Percentiles rank a stretch among this genome's conserved stretches.
Conservation (phyloP, 2,797 vertebrate genomes). For the Rachycentron canadum region DNA sequence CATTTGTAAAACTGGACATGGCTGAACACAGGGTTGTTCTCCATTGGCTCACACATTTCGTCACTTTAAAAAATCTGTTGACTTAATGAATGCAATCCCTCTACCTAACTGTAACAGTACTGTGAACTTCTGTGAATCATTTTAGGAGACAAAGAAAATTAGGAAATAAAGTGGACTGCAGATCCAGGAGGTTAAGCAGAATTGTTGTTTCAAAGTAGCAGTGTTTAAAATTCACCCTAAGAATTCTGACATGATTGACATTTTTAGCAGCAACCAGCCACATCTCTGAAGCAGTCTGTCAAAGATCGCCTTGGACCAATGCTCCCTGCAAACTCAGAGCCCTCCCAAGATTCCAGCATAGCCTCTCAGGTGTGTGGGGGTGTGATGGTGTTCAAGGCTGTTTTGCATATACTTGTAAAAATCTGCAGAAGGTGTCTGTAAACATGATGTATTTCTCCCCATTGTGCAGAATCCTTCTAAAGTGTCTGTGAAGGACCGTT, state of each 20-base stretch:
- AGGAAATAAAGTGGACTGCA: neutral
- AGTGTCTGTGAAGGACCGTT: constrained; percentile 93
- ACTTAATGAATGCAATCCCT: neutral
- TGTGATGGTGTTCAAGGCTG: neutral
- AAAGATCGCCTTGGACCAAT: constrained; percentile 96
- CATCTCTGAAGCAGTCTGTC: constrained; percentile 93
- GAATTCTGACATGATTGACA: neutral
- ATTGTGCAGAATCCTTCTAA: constrained; percentile 89
- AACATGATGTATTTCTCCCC: neutral
- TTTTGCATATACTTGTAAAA: constrained; percentile 32
- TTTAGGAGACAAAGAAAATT: neutral
- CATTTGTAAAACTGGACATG: neutral
- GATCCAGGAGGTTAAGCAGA: neutral
- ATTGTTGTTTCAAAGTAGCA: neutral
- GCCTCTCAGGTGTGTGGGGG: constrained; percentile 87
- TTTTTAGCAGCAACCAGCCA: constrained; percentile 83
- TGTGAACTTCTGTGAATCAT: neutral
- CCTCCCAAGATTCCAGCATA: constrained; percentile 85
- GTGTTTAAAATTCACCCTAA: neutral
- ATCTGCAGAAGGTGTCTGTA: constrained; percentile 29
- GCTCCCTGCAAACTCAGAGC: constrained; percentile 87
- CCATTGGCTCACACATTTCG: constrained; percentile 1
- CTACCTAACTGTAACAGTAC: neutral
- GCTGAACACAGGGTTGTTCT: neutral
- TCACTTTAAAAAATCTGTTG: neutral